These are phyloP conservation scores for Pungitius pungitius DNA, from an alignment of 2,113 vertebrate species.

Conservation along the genomic window DNA sequence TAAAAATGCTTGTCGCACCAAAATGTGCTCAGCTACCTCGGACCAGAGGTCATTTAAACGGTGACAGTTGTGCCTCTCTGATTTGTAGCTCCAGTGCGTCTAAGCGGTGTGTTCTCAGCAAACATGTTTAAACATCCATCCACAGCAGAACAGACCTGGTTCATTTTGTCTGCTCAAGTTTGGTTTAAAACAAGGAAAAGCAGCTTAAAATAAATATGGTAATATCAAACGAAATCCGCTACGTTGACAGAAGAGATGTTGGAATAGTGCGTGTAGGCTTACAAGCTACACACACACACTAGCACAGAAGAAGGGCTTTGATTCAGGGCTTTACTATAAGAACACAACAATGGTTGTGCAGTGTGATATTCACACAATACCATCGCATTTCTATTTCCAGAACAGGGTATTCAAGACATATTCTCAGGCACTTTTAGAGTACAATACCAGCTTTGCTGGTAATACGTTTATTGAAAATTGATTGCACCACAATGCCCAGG, in stretches of 20 bases:
- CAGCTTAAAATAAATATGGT: constrained; percentile 10
- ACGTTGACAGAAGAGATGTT: constrained; percentile 42
- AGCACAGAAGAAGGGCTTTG: constrained; percentile 43
- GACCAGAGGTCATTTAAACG: constrained; percentile 59
- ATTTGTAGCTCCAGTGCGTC: constrained; percentile 61
- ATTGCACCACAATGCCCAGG: constrained; percentile 43
- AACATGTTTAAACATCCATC: constrained; percentile 29
- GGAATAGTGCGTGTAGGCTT: constrained; percentile 26
- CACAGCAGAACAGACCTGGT: constrained; percentile 31
- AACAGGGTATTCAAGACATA: background rate
- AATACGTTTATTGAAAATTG: constrained; percentile 50
- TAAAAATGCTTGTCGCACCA: constrained; percentile 54
- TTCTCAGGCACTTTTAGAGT: constrained; percentile 11
- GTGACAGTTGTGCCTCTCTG: constrained; percentile 50
- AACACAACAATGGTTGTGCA: constrained; percentile 27
- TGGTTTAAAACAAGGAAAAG: constrained; percentile 1
- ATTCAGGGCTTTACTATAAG: background rate
- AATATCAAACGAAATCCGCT: constrained; percentile 27
- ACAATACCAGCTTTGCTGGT: constrained; percentile 21
- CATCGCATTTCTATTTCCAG: constrained; percentile 23
- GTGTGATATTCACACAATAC: background rate
- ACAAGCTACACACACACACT: constrained; percentile 27
- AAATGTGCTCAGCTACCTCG: constrained; percentile 54
- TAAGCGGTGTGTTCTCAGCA: constrained; percentile 54
- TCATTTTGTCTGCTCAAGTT: constrained; percentile 29